Conservation (phyloP, 2,888 invertebrate species). For the Tubulanus polymorphus region DNA sequence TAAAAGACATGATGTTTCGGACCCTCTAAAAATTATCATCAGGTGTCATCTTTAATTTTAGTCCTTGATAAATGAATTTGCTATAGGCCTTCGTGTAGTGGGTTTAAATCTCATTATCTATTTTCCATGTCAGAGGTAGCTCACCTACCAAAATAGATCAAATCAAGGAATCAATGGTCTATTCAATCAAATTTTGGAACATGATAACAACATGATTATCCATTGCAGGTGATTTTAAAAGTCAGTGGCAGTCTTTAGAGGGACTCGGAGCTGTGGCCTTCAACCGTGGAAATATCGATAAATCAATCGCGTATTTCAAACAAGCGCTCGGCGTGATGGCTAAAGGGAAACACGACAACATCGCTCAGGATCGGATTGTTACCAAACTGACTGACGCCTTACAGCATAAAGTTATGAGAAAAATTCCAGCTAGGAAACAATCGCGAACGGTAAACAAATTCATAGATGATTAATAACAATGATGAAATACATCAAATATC, state of each 20-base stretch:
- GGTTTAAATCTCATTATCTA: too few relatives aligned
- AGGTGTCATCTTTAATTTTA: too few relatives aligned
- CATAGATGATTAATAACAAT: background rate
- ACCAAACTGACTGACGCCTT: constrained; percentile 17
- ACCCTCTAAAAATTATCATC: too few relatives aligned
- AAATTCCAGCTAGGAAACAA: background rate
- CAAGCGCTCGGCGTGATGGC: constrained; percentile 14
- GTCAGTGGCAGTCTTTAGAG: constrained; percentile 27
- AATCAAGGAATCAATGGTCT: too few relatives aligned
- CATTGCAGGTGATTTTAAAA: constrained; percentile 16
- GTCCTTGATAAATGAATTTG: too few relatives aligned
- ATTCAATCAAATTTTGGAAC: background rate
- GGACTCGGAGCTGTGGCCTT: constrained; percentile 24
- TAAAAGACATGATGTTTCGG: too few relatives aligned
- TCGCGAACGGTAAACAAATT: background rate
- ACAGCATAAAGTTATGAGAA: constrained; percentile 4
- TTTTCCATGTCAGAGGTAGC: too few relatives aligned
- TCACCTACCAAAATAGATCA: too few relatives aligned
- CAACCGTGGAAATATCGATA: constrained; percentile 11
- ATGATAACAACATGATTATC: background rate
- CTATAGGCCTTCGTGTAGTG: too few relatives aligned
- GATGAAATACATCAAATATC: background rate
- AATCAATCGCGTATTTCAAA: constrained; percentile 17
- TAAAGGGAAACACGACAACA: background rate
- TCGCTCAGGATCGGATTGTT: constrained; percentile 20